Evolutionary conservation across 2,888 invertebrate species (phyloP), one percentile per base, ranked within the genome.

Genomic region (Phaedon cochleariae): DNA sequence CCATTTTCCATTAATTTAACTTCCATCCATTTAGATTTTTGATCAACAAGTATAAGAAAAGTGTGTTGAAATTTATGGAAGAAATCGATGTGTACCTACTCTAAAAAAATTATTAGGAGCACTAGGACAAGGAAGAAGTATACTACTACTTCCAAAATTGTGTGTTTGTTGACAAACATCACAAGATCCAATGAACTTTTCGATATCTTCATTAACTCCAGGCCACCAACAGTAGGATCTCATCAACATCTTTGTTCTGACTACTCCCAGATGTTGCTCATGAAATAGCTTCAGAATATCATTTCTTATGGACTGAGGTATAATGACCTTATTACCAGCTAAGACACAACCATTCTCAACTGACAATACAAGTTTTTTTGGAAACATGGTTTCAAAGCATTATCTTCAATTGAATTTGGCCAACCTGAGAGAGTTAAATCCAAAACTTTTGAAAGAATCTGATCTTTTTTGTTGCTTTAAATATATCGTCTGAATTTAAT

Each of bases 1-100:
- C 65, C 68, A 7, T 54, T 21, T 12, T 64, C 22, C 70, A 69
- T 73, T 7, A 71, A n/a, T 65, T 71, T 69, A n/a, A 72, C 71
- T 70, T n/a, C n/a, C n/a, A n/a, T n/a, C n/a, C n/a, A 73, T 62
- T 68, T 73, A 15, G 67, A 72, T 62, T 54, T 65, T 34, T 62
- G 34, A 60, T 73, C 71, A 17, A 70, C 64, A 1, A 68, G 26
- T 37, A 73, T 66, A 10, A 73, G 53, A 49, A 73, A 69, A 29
- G 20, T 55, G 12, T 22, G 46, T 17, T 48, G 21, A 31, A 49
- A 9, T 26, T 59, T 59, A 53, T 59, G 46, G 10, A 69, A 69
- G 17, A 69, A 69, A 55, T 71, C 67, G 6, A 72, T 59, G 49
- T 68, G 41, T 6, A 72, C 59, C 34, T 6, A 72, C 59, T 45